Conservation (phyloP, 35 echinoderm and acorn worm species). For the Amphiura filiformis region DNA sequence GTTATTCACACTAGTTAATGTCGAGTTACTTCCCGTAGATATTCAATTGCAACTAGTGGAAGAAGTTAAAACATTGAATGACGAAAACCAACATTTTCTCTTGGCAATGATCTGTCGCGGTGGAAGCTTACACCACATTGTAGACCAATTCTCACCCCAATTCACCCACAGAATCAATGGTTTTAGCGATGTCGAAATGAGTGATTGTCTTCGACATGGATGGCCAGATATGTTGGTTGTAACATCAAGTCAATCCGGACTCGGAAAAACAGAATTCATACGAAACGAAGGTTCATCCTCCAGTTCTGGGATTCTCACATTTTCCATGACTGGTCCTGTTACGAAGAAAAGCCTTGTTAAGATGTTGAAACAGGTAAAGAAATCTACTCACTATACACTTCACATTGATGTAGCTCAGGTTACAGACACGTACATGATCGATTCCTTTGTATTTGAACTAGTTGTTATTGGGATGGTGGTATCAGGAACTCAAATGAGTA, state of each 20-base stretch:
- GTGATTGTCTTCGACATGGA: not conserved
- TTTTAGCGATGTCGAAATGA: constrained; percentile 21
- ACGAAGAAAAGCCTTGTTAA: constrained; percentile 14
- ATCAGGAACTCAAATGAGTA: constrained; percentile 26
- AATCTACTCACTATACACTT: not conserved
- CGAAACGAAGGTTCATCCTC: not conserved
- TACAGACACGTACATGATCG: constrained; percentile 1
- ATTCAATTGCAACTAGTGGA: constrained; percentile 28
- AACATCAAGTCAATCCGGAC: constrained; percentile 16
- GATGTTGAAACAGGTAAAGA: not conserved
- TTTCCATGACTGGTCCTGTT: constrained; percentile 8
- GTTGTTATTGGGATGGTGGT: constrained; percentile 23
- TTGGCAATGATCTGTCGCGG: constrained; percentile 36
- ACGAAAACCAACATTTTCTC: not conserved
- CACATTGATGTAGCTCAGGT: constrained; percentile 18
- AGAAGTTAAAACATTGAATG: constrained; percentile 17
- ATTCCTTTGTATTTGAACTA: constrained; percentile 26
- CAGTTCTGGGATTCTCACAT: not conserved
- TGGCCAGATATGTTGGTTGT: constrained; percentile 34
- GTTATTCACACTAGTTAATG: constrained; percentile 23
- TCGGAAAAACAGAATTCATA: constrained; percentile 38
- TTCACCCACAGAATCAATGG: constrained; percentile 25
- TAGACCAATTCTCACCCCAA: constrained; percentile 39
- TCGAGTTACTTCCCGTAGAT: constrained; percentile 12
- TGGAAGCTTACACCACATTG: constrained; percentile 30